Conservation (phyloP, 2,888 invertebrate species). For the Hirtodrosophila confusa region DNA sequence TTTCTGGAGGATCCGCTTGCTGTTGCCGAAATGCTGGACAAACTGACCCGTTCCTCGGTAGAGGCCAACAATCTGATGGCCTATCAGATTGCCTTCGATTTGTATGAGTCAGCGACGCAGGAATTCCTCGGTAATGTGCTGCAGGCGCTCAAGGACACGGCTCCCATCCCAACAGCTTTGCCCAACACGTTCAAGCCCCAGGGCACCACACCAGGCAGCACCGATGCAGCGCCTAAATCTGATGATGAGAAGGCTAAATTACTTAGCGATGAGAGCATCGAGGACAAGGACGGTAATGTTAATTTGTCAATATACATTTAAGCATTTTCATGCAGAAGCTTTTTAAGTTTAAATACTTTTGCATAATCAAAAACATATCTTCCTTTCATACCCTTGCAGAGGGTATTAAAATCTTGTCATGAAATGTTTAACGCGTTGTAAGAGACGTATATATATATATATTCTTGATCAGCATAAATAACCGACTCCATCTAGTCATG, state of each 20-base stretch:
- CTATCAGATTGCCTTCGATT: conserved; percentile 99
- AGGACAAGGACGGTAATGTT: conserved; percentile 84
- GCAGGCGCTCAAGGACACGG: conserved; percentile 91
- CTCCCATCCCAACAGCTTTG: conserved; percentile 91
- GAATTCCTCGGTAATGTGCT: conserved; percentile 96
- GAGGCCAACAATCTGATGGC: conserved; percentile 96
- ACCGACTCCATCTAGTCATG: no score
- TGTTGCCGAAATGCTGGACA: conserved; percentile 96
- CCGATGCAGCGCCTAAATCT: conserved; percentile 67
- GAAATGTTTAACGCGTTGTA: no score
- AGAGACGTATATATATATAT: no score
- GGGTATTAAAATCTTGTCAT: no score
- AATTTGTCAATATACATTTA: no score
- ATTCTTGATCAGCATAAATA: no score
- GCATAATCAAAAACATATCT: background rate
- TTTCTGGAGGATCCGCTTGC: conserved; percentile 97
- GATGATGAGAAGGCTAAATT: conserved; percentile 75
- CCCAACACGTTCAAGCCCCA: conserved; percentile 91
- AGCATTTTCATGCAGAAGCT: background rate
- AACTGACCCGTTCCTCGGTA: conserved; percentile 90
- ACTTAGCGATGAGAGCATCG: conserved; percentile 84
- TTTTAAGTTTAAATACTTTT: background rate
- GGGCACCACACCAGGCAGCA: conserved; percentile 82
- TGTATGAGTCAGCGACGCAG: conserved; percentile 99
- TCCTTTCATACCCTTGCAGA: no score